phyloP scores from a whole-genome alignment of 2,113 vertebrate species.

The Taxidea taxus region DNA sequence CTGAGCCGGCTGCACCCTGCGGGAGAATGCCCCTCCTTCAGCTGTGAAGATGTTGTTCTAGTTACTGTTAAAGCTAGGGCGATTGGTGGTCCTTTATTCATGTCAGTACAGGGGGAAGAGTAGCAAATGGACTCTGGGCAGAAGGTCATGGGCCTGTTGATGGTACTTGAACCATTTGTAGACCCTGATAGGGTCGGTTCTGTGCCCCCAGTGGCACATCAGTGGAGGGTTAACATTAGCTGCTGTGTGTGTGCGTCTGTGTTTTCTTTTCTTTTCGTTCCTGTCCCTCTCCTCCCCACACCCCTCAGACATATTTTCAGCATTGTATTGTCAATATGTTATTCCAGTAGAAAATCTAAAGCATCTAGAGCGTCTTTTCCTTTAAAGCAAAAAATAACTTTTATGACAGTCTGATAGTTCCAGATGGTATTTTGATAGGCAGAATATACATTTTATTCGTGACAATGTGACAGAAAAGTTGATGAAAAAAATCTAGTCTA shows the following conservation, averaged over 20 bases:
- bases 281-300: too few species aligned
- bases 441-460: not conserved
- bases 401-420: not conserved
- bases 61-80: not conserved
- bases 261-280: not conserved
- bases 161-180: not conserved
- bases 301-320: not conserved
- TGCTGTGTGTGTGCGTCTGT: not conserved
- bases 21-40: not conserved
- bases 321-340: not conserved
- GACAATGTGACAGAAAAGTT: not conserved
- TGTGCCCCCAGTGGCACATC: not conserved
- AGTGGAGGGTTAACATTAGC: not conserved
- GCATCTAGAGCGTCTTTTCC: not conserved
- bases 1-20: not conserved
- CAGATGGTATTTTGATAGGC: not conserved
- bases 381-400: conserved; percentile 3
- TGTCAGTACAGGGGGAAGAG: not conserved
- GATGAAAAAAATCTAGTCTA: not conserved
- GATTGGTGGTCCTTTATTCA: not conserved
- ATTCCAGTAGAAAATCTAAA: conserved; percentile 33
- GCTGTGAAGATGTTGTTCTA: not conserved
- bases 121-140: not conserved
- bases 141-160: not conserved
- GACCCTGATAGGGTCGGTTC: not conserved